Percentiles rank a stretch among this genome's conserved stretches.
Conservation (phyloP, 1,140 invertebrate genomes). For the Heliconius eleuchia region DNA sequence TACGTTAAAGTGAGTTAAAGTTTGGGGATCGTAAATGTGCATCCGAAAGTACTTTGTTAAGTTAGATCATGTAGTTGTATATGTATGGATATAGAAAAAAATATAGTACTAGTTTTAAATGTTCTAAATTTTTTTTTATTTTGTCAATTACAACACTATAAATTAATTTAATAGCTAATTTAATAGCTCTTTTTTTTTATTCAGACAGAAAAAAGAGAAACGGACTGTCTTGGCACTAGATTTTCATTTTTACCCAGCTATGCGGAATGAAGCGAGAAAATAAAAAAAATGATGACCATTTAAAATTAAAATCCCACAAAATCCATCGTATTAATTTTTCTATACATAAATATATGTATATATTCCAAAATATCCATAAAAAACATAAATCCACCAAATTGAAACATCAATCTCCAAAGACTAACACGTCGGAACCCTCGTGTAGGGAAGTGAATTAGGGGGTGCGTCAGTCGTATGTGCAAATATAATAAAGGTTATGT, state of each 20-base stretch:
- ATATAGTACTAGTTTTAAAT: background rate
- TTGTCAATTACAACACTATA: background rate
- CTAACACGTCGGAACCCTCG: conserved; percentile 26
- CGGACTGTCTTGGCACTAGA: too few species aligned
- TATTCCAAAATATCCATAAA: conserved; percentile 16
- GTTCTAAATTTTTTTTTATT: background rate
- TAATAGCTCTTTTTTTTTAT: too few species aligned
- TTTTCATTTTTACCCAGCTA: too few species aligned
- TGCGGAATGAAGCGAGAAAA: too few species aligned
- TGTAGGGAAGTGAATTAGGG: conserved; percentile 23
- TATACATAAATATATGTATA: background rate
- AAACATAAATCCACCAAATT: conserved; percentile 31
- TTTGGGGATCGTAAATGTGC: conserved; percentile 24
- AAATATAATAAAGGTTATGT: conserved; percentile 23
- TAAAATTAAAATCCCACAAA: background rate
- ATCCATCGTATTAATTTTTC: background rate
- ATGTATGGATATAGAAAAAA: background rate
- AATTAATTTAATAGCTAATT: too few species aligned
- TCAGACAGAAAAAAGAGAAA: too few species aligned
- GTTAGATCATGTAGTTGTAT: background rate
- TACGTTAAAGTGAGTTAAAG: conserved; percentile 24
- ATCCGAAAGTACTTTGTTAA: conserved; percentile 19
- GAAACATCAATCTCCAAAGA: conserved; percentile 32
- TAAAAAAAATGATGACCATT: background rate
- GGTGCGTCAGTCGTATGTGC: conserved; percentile 26